Base-by-base conservation (phyloP, 2,888 invertebrate genomes). In the Acanthoscelides obtectus region DNA sequence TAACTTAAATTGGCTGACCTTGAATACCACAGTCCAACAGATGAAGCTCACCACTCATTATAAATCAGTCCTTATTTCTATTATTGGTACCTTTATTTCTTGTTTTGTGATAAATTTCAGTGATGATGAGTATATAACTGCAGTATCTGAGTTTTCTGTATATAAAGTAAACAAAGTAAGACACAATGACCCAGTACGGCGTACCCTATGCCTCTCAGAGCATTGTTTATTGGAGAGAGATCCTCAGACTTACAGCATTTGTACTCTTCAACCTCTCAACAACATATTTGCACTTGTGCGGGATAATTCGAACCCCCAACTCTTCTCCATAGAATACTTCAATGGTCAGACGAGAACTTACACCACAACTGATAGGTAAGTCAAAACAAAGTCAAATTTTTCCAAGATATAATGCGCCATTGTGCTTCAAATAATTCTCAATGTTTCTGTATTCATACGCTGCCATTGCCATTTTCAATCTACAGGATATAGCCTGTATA, bases 211-310 rank as follows among this genome's bases (percentile, higher is more conserved):
- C 83, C 89, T 99, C 21, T 96, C 97, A 0, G 99, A 99, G 85
- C 94, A 94, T 0, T 99, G 99, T 83, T 88, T 99, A 69, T 87
- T 99, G 69, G 99, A 99, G 87, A 89, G 99, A 77, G 99, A 99
- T 87, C 97, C 97, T 1, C 96, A 95, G 83, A 98, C 98, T 0
- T 99, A 99, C 84, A 94, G 93, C 79, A 93, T 97, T 70, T 93
- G 97, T 77, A 98, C 98, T 21, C 88, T 97, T 68, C 89, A 93
- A 70, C 94, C 94, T 0, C 83, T 95, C 45, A 87, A 90, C 70
- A 93, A 97, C 85, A 93, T 99, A 45, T 98, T 96, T 86, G 95
- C 98, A 0, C 87, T 99, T 71, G 91, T 99, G 22, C 88, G 99
- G 69, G 94, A 96, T 84, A 92, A 94, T 71, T 92, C 93, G 71